Percentiles rank a stretch among this genome's conserved stretches.
phyloP scores from a whole-genome alignment of 2,797 vertebrate species.

The Nannoperca australis region DNA sequence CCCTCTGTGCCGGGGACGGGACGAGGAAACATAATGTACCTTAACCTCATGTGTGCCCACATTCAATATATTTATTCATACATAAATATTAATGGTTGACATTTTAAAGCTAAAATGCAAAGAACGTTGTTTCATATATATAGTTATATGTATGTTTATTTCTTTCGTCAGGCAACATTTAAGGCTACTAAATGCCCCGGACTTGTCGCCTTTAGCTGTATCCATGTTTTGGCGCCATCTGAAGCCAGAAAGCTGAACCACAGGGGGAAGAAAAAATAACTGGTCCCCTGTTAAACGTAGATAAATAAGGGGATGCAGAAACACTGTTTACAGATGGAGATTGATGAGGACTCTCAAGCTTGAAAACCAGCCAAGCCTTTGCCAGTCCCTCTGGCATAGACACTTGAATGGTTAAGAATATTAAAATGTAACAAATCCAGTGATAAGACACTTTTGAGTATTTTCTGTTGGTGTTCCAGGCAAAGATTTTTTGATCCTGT shows the following conservation, averaged over 20 bases:
- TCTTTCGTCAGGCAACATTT: constrained; percentile 60
- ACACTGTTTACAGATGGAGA: too few relatives aligned
- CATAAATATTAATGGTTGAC: rapidly evolving
- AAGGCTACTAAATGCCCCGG: constrained; percentile 15
- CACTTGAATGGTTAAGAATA: too few relatives aligned
- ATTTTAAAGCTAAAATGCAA: rapidly evolving
- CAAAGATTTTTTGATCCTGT: too few relatives aligned
- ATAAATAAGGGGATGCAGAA: neutral
- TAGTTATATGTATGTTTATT: neutral
- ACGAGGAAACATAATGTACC: rapidly evolving
- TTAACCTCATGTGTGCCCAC: too few relatives aligned
- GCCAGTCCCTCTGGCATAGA: too few relatives aligned
- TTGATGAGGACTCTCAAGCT: too few relatives aligned
- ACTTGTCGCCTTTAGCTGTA: too few relatives aligned
- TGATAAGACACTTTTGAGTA: too few relatives aligned
- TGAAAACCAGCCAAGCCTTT: too few relatives aligned
- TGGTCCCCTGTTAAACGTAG: too few relatives aligned
- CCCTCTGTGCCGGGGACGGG: constrained; percentile 37
- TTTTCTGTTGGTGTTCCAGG: too few relatives aligned
- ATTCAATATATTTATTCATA: rapidly evolving
- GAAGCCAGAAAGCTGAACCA: constrained; percentile 3
- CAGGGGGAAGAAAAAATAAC: neutral
- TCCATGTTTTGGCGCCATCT: constrained; percentile 19
- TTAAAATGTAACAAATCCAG: too few relatives aligned
- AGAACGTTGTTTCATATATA: rapidly evolving